These are phyloP conservation scores for Tetragnatha montana DNA, from an alignment of 2,888 invertebrate species.

Conservation along the genomic window DNA sequence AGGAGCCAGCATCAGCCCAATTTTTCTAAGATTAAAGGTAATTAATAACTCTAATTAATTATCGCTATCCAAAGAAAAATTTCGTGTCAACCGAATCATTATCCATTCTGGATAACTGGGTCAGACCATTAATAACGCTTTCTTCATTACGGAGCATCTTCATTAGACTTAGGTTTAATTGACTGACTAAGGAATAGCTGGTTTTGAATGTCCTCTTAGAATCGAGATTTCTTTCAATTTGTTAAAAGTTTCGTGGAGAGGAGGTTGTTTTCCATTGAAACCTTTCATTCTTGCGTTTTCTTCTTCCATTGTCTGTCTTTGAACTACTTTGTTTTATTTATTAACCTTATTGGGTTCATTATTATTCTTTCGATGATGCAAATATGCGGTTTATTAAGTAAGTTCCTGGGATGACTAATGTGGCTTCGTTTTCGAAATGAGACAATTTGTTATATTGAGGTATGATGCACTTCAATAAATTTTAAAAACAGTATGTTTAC, in stretches of 20 bases:
- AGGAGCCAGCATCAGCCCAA: conserved; percentile 8
- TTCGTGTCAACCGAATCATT: conserved; percentile 44
- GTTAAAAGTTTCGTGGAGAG: not conserved
- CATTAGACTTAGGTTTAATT: conserved; percentile 33
- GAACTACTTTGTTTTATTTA: too few relatives aligned
- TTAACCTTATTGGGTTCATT: too few relatives aligned
- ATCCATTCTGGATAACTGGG: conserved; percentile 41
- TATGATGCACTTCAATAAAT: too few relatives aligned
- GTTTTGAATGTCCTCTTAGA: conserved; percentile 12
- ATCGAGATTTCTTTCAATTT: not conserved
- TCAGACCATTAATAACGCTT: conserved; percentile 36
- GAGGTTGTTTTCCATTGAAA: not conserved
- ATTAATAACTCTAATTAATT: conserved; percentile 48
- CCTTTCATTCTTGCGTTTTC: not conserved
- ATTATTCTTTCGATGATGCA: too few relatives aligned
- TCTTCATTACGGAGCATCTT: conserved; percentile 19
- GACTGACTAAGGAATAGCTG: not conserved
- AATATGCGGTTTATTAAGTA: too few relatives aligned
- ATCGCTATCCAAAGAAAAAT: conserved; percentile 23
- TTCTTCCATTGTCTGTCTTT: not conserved
- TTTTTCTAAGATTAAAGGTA: conserved; percentile 34
- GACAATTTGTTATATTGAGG: too few relatives aligned
- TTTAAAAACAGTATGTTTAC: too few relatives aligned
- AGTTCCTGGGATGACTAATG: too few relatives aligned
- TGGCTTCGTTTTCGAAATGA: too few relatives aligned